A percentile compares a stretch with the other conserved stretches of the same genome.
These are phyloP conservation scores for Podabrus alpinus DNA, from an alignment of 2,888 invertebrate genomes.

Conservation along the genomic window DNA sequence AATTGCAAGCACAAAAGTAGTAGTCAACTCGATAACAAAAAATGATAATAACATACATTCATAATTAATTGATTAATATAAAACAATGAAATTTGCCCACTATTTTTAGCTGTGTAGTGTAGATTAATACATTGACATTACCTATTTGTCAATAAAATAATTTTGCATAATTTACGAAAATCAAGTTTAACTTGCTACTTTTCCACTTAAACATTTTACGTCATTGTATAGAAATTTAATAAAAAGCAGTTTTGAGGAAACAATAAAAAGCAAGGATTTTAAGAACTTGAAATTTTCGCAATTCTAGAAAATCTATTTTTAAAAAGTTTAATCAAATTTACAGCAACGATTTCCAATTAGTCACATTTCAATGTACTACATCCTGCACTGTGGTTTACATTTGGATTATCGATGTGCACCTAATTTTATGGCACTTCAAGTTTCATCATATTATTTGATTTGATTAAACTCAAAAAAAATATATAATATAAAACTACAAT, in stretches of 20 bases:
- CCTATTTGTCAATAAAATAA: too few species aligned
- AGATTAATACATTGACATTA: too few species aligned
- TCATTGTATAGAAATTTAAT: too few species aligned
- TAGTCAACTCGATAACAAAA: too few species aligned
- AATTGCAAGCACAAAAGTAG: too few species aligned
- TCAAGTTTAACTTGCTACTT: too few species aligned
- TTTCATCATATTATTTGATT: neutral
- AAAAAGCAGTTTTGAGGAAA: neutral
- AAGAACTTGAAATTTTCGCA: neutral
- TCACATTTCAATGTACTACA: neutral
- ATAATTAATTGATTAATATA: too few species aligned
- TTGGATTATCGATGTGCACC: neutral
- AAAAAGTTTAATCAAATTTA: neutral
- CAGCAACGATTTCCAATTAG: neutral
- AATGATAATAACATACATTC: too few species aligned
- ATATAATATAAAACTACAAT: neutral
- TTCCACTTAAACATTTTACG: too few species aligned
- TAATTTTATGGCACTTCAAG: neutral
- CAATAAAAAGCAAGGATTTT: neutral
- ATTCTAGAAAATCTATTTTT: neutral
- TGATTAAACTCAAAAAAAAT: neutral
- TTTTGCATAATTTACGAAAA: too few species aligned
- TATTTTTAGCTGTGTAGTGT: too few species aligned
- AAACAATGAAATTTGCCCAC: too few species aligned
- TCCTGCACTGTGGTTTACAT: neutral